Evolutionary conservation across 2,797 vertebrate species (phyloP).

Genomic region (Xiphorhynchus erythropygius): DNA sequence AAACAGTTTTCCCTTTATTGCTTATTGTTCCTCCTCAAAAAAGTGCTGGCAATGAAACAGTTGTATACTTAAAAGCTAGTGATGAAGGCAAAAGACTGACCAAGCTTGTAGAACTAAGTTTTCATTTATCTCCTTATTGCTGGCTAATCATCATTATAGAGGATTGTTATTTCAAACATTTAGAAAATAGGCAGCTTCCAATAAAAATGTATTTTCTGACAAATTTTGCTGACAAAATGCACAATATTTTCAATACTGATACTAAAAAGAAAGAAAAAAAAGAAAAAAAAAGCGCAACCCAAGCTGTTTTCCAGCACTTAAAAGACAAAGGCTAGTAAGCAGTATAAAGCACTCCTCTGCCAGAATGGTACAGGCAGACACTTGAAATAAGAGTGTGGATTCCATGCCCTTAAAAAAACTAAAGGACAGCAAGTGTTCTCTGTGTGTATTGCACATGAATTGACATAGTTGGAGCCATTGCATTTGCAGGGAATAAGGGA

Average conservation of each 20-base stretch:
- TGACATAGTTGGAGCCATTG: background rate
- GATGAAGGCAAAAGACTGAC: background rate
- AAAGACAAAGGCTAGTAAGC: background rate
- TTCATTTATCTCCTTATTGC: background rate
- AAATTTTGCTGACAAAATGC: background rate
- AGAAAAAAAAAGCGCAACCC: fast-evolving
- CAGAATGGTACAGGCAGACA: background rate
- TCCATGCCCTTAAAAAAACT: background rate
- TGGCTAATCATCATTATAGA: background rate
- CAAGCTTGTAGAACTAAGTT: background rate
- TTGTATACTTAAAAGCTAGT: background rate
- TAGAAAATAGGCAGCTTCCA: fast-evolving
- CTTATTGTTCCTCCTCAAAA: background rate
- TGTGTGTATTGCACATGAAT: background rate
- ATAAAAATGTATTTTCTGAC: background rate
- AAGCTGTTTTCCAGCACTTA: background rate
- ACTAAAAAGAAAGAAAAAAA: background rate
- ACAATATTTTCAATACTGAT: background rate
- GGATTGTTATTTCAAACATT: background rate
- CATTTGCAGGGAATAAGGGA: background rate
- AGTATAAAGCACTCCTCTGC: background rate
- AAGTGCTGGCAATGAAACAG: background rate
- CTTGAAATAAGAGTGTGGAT: background rate
- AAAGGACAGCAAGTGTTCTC: background rate
- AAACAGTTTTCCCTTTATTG: background rate